Conservation (phyloP, 2,797 vertebrate genomes). For the Chiroxiphia lanceolata region DNA sequence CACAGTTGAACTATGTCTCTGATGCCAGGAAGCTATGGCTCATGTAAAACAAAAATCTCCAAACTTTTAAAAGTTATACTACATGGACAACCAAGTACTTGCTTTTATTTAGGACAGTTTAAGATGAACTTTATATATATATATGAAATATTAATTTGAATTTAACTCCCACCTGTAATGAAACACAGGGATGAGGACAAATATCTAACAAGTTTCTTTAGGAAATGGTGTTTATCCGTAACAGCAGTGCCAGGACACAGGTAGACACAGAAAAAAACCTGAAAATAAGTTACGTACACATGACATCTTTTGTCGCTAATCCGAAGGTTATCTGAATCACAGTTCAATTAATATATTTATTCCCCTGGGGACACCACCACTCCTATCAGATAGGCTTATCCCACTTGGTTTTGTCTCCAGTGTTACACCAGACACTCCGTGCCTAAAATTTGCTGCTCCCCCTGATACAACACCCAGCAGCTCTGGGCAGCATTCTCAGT, state of each 20-base stretch:
- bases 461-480: neutral
- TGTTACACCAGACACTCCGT: neutral
- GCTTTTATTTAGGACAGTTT: neutral
- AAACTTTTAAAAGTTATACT: neutral
- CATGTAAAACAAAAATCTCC: neutral
- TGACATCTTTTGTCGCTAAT: neutral
- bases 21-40: neutral
- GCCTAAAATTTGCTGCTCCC: neutral
- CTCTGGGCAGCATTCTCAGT: neutral
- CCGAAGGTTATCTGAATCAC: neutral
- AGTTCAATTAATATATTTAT: neutral
- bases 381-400: neutral
- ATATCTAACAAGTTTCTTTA: neutral
- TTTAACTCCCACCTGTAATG: neutral
- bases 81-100: neutral
- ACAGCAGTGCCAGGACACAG: neutral
- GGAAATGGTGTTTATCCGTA: neutral
- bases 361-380: neutral
- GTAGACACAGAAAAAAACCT: neutral
- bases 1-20: constrained; percentile 43
- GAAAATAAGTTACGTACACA: neutral
- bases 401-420: neutral
- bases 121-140: neutral
- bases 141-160: neutral
- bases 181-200: neutral